phyloP scores from a whole-genome alignment of 2,113 vertebrate genomes.

The Corythornis cristatus region DNA sequence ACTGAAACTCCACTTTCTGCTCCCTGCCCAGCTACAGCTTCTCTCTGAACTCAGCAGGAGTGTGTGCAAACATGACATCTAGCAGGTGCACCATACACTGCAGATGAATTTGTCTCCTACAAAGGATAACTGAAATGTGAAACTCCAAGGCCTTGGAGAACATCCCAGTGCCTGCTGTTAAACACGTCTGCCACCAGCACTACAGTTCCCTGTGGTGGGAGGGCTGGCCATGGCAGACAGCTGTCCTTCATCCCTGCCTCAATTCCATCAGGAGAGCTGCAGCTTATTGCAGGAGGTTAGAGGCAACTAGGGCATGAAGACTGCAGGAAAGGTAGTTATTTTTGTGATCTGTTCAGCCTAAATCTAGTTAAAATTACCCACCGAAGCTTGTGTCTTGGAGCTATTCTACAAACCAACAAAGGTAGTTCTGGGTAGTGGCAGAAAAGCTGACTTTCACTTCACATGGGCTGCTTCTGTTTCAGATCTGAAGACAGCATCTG shows the following conservation, averaged over 20 bases:
- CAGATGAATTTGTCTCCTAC: neutral
- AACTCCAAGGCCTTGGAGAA: neutral
- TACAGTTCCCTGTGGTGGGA: rapidly evolving
- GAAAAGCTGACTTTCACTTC: neutral
- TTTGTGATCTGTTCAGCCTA: neutral
- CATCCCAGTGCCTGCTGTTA: neutral
- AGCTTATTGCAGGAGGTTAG: neutral
- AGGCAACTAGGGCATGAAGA: neutral
- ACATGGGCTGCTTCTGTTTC: neutral
- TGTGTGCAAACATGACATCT: rapidly evolving
- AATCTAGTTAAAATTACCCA: neutral
- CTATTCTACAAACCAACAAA: neutral
- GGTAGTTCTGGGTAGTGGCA: neutral
- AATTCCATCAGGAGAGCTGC: neutral
- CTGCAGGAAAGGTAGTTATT: neutral
- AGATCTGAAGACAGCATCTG: neutral
- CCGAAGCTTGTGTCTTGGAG: neutral
- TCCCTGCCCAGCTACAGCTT: neutral
- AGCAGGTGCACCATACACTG: neutral
- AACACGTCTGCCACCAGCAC: neutral
- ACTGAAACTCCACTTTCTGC: neutral
- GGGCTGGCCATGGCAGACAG: neutral
- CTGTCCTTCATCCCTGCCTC: neutral
- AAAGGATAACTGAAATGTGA: neutral
- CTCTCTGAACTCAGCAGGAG: neutral